A percentile compares a stretch with the other conserved stretches of the same genome.
Conservation (phyloP, 2,113 vertebrate genomes). For the Brienomyrus longianalis region DNA sequence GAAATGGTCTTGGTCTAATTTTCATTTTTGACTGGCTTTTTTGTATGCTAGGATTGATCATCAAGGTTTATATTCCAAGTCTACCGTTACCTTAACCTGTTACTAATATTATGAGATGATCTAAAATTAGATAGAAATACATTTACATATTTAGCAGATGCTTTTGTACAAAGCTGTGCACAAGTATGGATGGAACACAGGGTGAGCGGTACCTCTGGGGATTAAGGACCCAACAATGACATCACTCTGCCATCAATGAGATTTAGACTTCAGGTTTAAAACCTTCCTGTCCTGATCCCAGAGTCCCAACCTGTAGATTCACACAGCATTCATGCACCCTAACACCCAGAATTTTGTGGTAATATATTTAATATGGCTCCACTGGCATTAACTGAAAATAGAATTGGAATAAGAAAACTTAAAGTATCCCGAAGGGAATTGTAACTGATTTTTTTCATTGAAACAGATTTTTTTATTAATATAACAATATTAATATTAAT, state of each 20-base stretch:
- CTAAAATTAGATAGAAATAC: not conserved
- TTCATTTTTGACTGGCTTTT: not conserved
- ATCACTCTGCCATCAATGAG: not conserved
- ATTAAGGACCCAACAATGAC: not conserved
- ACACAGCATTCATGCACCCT: not conserved
- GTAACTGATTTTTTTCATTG: not conserved
- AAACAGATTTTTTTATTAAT: not conserved
- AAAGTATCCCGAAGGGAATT: not conserved
- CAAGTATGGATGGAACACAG: not conserved
- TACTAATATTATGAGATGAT: not conserved
- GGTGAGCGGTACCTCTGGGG: not conserved
- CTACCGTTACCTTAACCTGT: not conserved
- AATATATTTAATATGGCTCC: not conserved
- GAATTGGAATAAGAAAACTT: not conserved
- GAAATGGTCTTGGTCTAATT: not conserved
- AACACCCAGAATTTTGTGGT: not conserved
- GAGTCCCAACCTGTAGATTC: not conserved
- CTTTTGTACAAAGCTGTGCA: not conserved
- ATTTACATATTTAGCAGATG: not conserved
- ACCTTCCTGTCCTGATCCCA: not conserved
- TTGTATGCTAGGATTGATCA: not conserved
- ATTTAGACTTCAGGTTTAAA: too few species aligned
- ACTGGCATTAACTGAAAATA: not conserved
- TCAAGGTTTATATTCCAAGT: not conserved
- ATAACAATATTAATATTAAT: not conserved